Base-by-base conservation (phyloP, 2,888 invertebrate genomes). In the Cyrtodaria siliqua region DNA sequence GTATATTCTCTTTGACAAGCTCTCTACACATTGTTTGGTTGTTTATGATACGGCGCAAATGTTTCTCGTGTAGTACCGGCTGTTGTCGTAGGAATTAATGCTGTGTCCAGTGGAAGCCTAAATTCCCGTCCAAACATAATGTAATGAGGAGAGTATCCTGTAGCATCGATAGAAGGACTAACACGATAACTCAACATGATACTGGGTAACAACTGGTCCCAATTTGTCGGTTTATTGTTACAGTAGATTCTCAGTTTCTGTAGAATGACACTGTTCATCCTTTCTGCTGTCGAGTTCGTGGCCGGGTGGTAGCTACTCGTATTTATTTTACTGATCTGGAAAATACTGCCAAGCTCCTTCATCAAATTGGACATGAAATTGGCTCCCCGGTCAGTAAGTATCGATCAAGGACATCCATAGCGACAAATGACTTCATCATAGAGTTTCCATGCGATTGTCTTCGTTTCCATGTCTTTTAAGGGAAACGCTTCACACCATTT, bases 101-200 rank as follows among this genome's bases (percentile, higher is more conserved):
- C 59, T n/a, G 64, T 68, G 53, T 79, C 79, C 66, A 72, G 50
- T 12, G 68, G 72, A 6, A 75, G 16, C 20, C 60, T 49, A 79
- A 79, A 79, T 69, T 75, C 73, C 50, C 62, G 64, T 2, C 81
- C 76, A 56, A 82, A 83, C 20, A 82, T 24, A 29, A 82, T 60
- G 33, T 78, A 64, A 50, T 57, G 72, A n/a, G 79, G 77, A 4
- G 78, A 76, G n/a, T 72, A 73, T 14, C 61, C 60, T 38, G 83
- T 79, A 2, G 80, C 73, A 29, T 80, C 63, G 27, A 75, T 75
- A n/a, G 9, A 8, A n/a, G 79, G 81, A n/a, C 72, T 33, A 33
- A 56, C 66, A 8, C 85, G 24, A 23, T 83, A 47, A 44, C 83
- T 79, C 81, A 82, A 82, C 78, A 84, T 76, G 6, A 77, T 57